These are phyloP conservation scores for Xestia c-nigrum DNA, from an alignment of 2,888 invertebrate species.

Conservation along the genomic window DNA sequence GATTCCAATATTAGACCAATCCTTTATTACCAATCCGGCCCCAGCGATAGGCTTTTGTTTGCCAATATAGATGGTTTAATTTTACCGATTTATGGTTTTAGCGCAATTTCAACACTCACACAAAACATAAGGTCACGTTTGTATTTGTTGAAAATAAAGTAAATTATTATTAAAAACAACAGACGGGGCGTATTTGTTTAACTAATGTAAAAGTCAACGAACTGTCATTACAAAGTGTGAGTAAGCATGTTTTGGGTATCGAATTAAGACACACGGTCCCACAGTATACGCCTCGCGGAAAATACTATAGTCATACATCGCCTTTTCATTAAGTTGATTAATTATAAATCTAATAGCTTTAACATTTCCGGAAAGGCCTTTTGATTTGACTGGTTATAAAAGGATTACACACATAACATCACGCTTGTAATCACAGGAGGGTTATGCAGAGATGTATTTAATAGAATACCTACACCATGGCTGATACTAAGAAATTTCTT, in stretches of 20 bases:
- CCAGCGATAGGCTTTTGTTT: constrained; percentile 30
- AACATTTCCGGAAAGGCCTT: constrained; percentile 26
- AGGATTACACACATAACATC: background rate
- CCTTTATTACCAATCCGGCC: constrained; percentile 14
- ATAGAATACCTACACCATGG: no score
- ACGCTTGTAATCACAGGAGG: no score
- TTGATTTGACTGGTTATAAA: constrained; percentile 4
- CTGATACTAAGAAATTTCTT: no score
- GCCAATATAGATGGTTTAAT: constrained; percentile 25
- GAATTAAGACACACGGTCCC: constrained; percentile 29
- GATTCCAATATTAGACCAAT: constrained; percentile 23
- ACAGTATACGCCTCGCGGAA: constrained; percentile 21
- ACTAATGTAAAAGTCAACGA: constrained; percentile 25
- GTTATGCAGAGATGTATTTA: no score
- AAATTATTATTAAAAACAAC: constrained; percentile 17
- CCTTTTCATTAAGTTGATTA: constrained; percentile 44
- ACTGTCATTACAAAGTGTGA: constrained; percentile 65
- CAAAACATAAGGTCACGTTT: background rate
- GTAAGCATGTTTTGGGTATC: constrained; percentile 59
- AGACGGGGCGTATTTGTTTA: constrained; percentile 13
- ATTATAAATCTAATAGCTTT: constrained; percentile 22
- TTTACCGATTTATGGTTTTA: constrained; percentile 22
- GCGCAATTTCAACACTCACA: background rate
- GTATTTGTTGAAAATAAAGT: background rate
- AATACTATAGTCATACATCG: constrained; percentile 17